Conservation (phyloP, 2,797 vertebrate species). For the Oceanodroma leucorhoa region DNA sequence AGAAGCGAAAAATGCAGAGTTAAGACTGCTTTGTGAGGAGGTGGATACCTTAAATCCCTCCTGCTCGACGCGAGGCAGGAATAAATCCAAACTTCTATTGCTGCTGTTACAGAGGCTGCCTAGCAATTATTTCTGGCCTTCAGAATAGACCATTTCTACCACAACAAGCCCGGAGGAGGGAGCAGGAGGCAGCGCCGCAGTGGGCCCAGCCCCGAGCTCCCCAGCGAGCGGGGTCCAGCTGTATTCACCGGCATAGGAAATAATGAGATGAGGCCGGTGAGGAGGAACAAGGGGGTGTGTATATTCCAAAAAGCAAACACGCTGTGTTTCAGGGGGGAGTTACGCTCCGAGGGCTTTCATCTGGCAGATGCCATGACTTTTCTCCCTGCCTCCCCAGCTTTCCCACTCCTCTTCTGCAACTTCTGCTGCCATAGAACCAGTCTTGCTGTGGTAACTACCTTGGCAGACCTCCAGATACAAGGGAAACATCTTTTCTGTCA, state of each 20-base stretch:
- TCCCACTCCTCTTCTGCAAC: not conserved
- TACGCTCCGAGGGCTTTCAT: not conserved
- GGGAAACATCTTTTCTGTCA: not conserved
- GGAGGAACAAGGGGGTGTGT: not conserved
- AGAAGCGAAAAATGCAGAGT: not conserved
- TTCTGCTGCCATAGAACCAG: not conserved
- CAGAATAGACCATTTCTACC: not conserved
- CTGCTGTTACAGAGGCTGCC: not conserved
- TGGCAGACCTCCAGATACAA: not conserved
- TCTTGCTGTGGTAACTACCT: not conserved
- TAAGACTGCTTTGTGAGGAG: not conserved
- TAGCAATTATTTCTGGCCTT: not conserved
- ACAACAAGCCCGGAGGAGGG: not conserved
- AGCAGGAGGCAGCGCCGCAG: not conserved
- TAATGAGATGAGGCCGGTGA: not conserved
- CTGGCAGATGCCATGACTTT: not conserved
- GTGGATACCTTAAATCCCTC: not conserved
- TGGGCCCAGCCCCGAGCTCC: not conserved
- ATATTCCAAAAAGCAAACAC: not conserved
- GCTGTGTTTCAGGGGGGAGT: not conserved
- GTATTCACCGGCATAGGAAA: not conserved
- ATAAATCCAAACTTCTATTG: not conserved
- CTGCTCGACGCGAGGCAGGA: accelerated
- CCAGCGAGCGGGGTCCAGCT: not conserved
- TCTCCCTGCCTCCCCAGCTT: not conserved